Conservation (phyloP, 1,140 invertebrate genomes). For the Zaprionus kolodkinae region DNA sequence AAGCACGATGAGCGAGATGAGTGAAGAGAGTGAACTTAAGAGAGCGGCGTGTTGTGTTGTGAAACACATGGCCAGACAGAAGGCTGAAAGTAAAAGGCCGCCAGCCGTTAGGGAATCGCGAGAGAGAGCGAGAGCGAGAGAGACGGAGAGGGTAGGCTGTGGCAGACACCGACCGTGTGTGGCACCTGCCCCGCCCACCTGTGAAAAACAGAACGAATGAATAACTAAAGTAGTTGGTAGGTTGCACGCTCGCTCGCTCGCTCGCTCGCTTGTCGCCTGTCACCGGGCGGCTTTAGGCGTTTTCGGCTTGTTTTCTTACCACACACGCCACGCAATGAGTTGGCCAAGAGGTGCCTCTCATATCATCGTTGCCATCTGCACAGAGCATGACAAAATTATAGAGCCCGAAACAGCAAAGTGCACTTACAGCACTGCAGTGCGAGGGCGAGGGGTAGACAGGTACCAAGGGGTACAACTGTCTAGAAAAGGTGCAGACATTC, state of each 20-base stretch:
- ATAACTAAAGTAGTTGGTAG: slow-evolving; percentile 35
- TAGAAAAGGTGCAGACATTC: not conserved
- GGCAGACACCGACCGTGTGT: slow-evolving; percentile 2
- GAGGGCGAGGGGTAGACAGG: not conserved
- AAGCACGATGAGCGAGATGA: slow-evolving; percentile 26
- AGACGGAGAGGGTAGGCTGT: not conserved
- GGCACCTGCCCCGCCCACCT: slow-evolving; percentile 34
- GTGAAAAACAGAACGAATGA: slow-evolving; percentile 21
- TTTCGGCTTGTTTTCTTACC: slow-evolving; percentile 23
- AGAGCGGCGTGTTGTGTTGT: slow-evolving; percentile 3
- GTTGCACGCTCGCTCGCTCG: not conserved
- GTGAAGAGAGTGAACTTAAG: slow-evolving; percentile 33
- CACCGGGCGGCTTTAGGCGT: slow-evolving; percentile 34
- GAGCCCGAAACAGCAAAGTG: slow-evolving; percentile 34
- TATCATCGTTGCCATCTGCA: slow-evolving; percentile 16
- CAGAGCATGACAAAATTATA: slow-evolving; percentile 22
- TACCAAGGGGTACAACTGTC: not conserved
- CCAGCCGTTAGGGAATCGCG: slow-evolving; percentile 10
- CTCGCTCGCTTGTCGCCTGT: not conserved
- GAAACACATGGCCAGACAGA: slow-evolving; percentile 37
- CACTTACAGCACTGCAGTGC: slow-evolving; percentile 22
- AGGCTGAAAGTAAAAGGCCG: slow-evolving; percentile 76
- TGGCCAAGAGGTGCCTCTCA: slow-evolving; percentile 3
- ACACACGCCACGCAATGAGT: slow-evolving; percentile 14
- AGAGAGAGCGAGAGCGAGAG: not conserved